Percentiles rank a stretch among this genome's conserved stretches.
Conservation (phyloP, 2,113 vertebrate species). For the Peromyscus polionotus region DNA sequence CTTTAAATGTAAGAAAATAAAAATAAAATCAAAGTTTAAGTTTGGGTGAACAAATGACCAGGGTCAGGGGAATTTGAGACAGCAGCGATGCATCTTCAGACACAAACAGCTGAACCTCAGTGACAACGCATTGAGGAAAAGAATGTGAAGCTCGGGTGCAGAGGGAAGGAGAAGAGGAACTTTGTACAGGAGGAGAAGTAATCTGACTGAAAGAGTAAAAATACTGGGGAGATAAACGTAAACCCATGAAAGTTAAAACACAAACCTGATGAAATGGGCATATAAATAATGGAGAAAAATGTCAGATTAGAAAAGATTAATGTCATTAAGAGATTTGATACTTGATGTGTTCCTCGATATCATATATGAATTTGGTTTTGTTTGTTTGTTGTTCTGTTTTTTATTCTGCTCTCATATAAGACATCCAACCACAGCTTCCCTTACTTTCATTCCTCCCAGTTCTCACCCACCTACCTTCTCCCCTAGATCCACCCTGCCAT, state of each 20-base stretch:
- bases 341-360: not conserved
- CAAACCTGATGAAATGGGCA: not conserved
- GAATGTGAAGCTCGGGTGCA: not conserved
- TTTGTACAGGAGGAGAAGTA: not conserved
- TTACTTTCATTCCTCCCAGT: not conserved
- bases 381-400: not conserved
- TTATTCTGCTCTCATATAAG: not conserved
- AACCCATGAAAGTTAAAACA: not conserved
- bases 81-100: not conserved
- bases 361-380: not conserved
- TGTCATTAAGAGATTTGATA: not conserved
- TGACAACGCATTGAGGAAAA: not conserved
- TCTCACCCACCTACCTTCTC: not conserved
- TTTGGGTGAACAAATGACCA: not conserved
- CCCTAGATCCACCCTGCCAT: not conserved
- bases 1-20: not conserved
- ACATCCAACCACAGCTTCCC: not conserved
- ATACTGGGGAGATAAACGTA: not conserved
- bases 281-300: not conserved
- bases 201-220: slow-evolving; percentile 20
- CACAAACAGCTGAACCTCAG: not conserved
- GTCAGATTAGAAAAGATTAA: slow-evolving; percentile 11
- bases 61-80: not conserved
- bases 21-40: not conserved
- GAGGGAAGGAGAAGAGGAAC: not conserved